These are phyloP conservation scores for Indri indri DNA, from an alignment of 2,113 vertebrate species.

Conservation along the genomic window DNA sequence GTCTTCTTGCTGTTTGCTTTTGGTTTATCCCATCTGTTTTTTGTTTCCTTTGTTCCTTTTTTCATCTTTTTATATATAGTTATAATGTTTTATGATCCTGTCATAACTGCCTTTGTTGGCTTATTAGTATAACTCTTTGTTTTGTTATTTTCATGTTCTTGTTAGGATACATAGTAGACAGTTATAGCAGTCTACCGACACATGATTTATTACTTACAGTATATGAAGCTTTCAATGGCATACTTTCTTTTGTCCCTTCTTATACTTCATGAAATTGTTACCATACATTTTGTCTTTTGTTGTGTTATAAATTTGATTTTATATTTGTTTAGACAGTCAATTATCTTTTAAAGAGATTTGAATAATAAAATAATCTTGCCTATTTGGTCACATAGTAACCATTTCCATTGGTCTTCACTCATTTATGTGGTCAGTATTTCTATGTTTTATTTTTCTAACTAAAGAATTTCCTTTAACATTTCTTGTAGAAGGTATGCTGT, in stretches of 20 bases:
- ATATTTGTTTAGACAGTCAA: not conserved
- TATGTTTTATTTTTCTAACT: not conserved
- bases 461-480: not conserved
- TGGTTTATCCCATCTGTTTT: not conserved
- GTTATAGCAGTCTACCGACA: rapidly evolving
- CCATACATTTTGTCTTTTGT: not conserved
- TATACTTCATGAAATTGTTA: not conserved
- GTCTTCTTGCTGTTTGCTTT: not conserved
- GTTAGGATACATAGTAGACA: not conserved
- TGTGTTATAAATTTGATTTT: not conserved
- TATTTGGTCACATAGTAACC: not conserved
- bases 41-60: not conserved
- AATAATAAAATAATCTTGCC: not conserved
- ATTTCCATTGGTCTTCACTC: not conserved
- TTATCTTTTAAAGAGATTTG: not conserved
- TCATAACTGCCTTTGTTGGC: not conserved
- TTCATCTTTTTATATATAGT: not conserved
- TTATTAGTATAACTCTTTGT: not conserved
- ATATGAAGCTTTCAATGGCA: not conserved
- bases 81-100: not conserved
- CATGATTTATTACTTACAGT: not conserved
- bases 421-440: not conserved
- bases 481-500: not conserved
- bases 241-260: not conserved
- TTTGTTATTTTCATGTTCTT: not conserved